Evolutionary conservation across 2,797 vertebrate genomes (phyloP).

Genomic region (Gambusia yucatana): DNA sequence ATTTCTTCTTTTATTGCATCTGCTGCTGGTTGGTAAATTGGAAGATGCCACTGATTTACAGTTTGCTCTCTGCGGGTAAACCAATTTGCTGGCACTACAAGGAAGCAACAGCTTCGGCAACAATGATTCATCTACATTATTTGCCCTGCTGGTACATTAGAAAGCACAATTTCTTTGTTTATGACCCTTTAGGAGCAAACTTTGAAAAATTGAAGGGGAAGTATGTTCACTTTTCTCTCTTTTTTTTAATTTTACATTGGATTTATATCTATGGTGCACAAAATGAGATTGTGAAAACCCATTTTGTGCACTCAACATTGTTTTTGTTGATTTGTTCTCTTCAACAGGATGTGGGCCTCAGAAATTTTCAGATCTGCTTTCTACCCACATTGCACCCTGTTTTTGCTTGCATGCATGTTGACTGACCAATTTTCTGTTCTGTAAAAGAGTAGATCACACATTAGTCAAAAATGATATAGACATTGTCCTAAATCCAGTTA

Average conservation of each 20-base stretch:
- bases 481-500: slow-evolving; percentile 48
- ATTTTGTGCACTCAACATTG: slow-evolving; percentile 7
- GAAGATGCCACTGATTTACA: slow-evolving; percentile 47
- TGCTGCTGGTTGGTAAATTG: slow-evolving; percentile 38
- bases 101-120: slow-evolving; percentile 33
- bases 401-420: not conserved
- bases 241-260: not conserved
- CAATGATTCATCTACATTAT: slow-evolving; percentile 44
- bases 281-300: slow-evolving; percentile 5
- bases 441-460: slow-evolving; percentile 36
- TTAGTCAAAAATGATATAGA: slow-evolving; percentile 53
- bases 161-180: slow-evolving; percentile 33
- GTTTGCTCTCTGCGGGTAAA: slow-evolving; percentile 49
- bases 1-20: slow-evolving; percentile 52
- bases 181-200: slow-evolving; percentile 9
- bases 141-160: slow-evolving; percentile 23
- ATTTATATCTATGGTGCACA: not conserved
- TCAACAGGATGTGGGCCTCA: slow-evolving; percentile 26
- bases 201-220: not conserved
- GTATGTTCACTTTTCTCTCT: not conserved
- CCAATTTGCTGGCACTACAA: slow-evolving; percentile 46
- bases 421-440: slow-evolving; percentile 31
- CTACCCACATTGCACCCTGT: slow-evolving; percentile 27
- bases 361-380: slow-evolving; percentile 44
- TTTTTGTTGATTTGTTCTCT: slow-evolving; percentile 22